phyloP scores from a whole-genome alignment of 2,113 vertebrate species.

The Strix aluco region DNA sequence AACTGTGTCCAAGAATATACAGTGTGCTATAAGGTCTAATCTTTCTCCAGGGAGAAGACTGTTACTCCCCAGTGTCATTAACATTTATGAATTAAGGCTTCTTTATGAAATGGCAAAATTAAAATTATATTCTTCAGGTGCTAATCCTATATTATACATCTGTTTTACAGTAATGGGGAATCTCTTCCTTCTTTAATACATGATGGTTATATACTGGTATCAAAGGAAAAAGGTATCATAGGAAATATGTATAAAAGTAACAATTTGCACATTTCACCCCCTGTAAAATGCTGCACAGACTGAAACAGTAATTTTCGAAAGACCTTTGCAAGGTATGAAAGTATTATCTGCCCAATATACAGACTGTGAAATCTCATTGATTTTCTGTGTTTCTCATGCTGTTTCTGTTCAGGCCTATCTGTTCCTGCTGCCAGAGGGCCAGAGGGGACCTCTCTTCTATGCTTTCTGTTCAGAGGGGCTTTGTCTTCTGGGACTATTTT shows the following conservation, averaged over 20 bases:
- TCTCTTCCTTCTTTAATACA: conserved; percentile 13
- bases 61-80: conserved; percentile 45
- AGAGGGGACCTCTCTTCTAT: background rate
- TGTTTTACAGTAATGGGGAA: conserved; percentile 44
- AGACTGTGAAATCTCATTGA: background rate
- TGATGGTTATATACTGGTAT: background rate
- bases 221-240: background rate
- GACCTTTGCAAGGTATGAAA: background rate
- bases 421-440: background rate
- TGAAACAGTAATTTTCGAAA: background rate
- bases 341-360: background rate
- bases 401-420: background rate
- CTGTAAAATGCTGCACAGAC: background rate
- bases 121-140: conserved; percentile 50
- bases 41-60: conserved; percentile 45
- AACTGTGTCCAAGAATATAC: conserved; percentile 33
- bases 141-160: conserved; percentile 54
- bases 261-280: background rate
- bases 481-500: background rate
- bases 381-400: background rate
- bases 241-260: background rate
- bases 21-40: conserved; percentile 36
- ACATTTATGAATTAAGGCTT: conserved; percentile 70
- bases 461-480: background rate
- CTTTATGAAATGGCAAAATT: conserved; percentile 58